Base-by-base conservation (phyloP, 1,140 invertebrate species). In the Frieseomelitta varia region DNA sequence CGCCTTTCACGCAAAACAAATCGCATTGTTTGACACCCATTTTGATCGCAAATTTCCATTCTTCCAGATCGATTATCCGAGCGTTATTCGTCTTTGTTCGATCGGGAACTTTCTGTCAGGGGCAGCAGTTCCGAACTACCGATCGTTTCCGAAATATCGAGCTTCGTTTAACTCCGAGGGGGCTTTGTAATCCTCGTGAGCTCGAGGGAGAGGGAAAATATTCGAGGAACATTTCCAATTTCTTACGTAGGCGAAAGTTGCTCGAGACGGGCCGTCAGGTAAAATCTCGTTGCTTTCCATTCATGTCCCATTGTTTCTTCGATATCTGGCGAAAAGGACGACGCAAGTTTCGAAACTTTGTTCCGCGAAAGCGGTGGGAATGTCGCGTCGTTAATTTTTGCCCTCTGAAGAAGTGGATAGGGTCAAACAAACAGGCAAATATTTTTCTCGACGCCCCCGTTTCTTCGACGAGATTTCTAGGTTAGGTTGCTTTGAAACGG, bases 241-340 rank as follows among this genome's bases (percentile, higher is more conserved):
- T 15, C 39, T 72, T 72, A 51, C 21, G 39, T 72, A 27, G n/a
- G 12, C 24, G 17, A 63, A 21, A 47, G 8, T 55, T 14, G 19
- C 17, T 56, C 17, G n/a, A 76, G 63, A 15, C 63, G 21, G 74
- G 74, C 61, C 61, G 47, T 47, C 74, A 6, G 56, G 56, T 76
- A 58, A n/a, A n/a, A 76, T 47, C 56, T 76, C 74, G 56, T 56
- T 24, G 56, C 24, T 47, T 76, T 63, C 34, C n/a, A 76, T 76
- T 76, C 56, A 63, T 76, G 47, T 76, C 63, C 74, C 74, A 77
- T 63, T 77, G 74, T 77, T 77, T 77, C 74, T 77, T 77, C 74
- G 56, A 76, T 63, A 61, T 39, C 74, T 76, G 34, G 15, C 19
- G 71, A 73, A 53, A 34, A 21, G 27, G 21, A 2, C 15, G 15